Percentiles rank a stretch among this genome's conserved stretches.
These are phyloP conservation scores for Ploceus nigricollis DNA, from an alignment of 2,113 vertebrate species.

Conservation along the genomic window DNA sequence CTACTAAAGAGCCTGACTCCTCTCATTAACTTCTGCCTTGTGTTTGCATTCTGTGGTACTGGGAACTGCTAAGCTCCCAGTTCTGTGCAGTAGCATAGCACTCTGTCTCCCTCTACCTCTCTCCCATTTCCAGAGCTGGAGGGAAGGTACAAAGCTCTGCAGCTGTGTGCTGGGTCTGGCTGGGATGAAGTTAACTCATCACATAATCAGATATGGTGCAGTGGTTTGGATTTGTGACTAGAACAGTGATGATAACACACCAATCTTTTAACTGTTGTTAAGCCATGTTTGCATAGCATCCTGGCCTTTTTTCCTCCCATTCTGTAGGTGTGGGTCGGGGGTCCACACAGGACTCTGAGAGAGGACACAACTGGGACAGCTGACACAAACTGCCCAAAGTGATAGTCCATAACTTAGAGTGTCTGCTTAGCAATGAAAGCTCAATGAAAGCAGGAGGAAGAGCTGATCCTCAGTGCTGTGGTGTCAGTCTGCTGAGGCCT, in stretches of 20 bases:
- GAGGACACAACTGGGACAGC: rapidly evolving
- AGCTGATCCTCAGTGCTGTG: not conserved
- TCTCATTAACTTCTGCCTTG: not conserved
- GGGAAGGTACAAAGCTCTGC: not conserved
- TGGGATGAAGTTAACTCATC: not conserved
- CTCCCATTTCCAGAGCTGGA: not conserved
- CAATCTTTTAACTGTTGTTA: not conserved
- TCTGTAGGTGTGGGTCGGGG: not conserved
- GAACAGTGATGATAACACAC: not conserved
- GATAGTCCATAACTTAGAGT: not conserved
- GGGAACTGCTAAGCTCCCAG: not conserved
- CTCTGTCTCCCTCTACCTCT: too few relatives aligned
- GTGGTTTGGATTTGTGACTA: not conserved
- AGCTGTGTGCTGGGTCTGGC: not conserved
- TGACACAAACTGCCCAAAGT: not conserved
- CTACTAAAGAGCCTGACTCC: not conserved
- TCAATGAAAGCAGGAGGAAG: not conserved
- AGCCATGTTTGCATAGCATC: not conserved
- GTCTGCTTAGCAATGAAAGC: not conserved
- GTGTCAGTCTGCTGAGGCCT: not conserved
- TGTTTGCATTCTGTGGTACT: not conserved
- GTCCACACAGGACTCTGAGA: not conserved
- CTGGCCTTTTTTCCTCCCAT: not conserved
- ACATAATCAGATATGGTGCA: not conserved
- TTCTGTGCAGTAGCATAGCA: not conserved